These are phyloP conservation scores for Dicrostonyx torquatus DNA, from an alignment of 2,797 vertebrate species.

Conservation along the genomic window DNA sequence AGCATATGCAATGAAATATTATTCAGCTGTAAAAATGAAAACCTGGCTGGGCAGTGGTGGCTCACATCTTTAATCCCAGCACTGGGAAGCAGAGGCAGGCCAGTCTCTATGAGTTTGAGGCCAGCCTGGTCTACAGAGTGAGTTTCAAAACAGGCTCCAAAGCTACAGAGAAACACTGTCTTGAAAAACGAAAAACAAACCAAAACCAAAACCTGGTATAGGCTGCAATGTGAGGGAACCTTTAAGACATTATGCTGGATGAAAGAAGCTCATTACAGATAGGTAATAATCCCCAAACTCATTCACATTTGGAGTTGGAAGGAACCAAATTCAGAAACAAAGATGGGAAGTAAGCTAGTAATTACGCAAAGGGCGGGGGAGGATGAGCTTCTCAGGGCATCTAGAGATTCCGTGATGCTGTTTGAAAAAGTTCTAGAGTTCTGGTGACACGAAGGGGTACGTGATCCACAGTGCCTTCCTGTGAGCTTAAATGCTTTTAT, in stretches of 20 bases:
- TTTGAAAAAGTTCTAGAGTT: background rate
- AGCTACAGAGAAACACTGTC: too few species aligned
- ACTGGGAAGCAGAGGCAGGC: too few species aligned
- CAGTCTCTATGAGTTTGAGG: too few species aligned
- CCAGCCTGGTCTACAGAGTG: too few species aligned
- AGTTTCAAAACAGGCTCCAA: too few species aligned
- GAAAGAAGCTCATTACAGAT: background rate
- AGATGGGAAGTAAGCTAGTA: background rate
- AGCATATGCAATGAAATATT: background rate
- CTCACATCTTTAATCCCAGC: too few species aligned
- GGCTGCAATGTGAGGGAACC: background rate
- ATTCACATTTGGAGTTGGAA: background rate
- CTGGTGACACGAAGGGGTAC: background rate
- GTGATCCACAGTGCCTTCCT: background rate
- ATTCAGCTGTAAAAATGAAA: background rate
- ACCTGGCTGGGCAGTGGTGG: background rate
- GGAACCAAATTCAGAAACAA: constrained; percentile 17
- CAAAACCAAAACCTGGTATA: background rate
- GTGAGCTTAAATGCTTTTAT: background rate
- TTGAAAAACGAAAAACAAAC: too few species aligned
- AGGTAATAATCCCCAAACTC: background rate
- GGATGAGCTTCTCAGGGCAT: background rate
- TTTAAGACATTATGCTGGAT: background rate
- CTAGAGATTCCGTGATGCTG: background rate
- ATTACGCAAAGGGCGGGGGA: background rate